Base-by-base conservation (phyloP, 1,140 invertebrate species). In the Papilio xuthus region DNA sequence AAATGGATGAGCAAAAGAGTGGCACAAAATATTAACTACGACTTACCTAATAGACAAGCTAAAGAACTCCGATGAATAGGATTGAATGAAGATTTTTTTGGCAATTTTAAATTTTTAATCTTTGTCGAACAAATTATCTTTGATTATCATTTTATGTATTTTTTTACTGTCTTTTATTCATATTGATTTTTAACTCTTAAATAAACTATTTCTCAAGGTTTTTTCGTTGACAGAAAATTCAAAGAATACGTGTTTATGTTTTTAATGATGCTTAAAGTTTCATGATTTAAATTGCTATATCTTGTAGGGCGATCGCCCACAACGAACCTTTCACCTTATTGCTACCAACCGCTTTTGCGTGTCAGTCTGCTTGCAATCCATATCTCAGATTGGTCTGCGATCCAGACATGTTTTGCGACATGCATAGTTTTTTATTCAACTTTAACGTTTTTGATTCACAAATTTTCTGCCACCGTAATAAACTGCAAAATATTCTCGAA, bases 301-400 rank as follows among this genome's bases (percentile, higher is more conserved):
- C 56, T 60, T 60, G 12, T 15, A 60, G 56, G 23, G 23, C 56
- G 56, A 60, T 60, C 56, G 56, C 56, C n/a, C 20, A 70, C 37
- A 42, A 72, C 37, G 70, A 23, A 72, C 70, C 70, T 41, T 72
- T 72, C 70, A 72, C 70, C 70, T 72, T 20, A 18, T n/a, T 37
- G 26, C 67, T 70, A 70, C 28, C 28, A 15, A 9, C 15, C 20
- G 70, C 37, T 23, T 42, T 72, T 41, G 70, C 41, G 70, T 72
- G 70, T 41, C 37, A 44, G 37, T 32, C 41, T 72, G 15, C 70
- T 20, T 44, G 12, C 15, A 42, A 42, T 72, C 70, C 37, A 42
- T 41, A 42, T 42, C 41, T 44, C 37, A 41, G 41, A 72, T 72
- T 72, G 37, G 37, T 41, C 9, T 42, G 6, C 37, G 10, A 47